Evolutionary conservation across 2,113 vertebrate species (phyloP).

Genomic region (Ciconia stormi): DNA sequence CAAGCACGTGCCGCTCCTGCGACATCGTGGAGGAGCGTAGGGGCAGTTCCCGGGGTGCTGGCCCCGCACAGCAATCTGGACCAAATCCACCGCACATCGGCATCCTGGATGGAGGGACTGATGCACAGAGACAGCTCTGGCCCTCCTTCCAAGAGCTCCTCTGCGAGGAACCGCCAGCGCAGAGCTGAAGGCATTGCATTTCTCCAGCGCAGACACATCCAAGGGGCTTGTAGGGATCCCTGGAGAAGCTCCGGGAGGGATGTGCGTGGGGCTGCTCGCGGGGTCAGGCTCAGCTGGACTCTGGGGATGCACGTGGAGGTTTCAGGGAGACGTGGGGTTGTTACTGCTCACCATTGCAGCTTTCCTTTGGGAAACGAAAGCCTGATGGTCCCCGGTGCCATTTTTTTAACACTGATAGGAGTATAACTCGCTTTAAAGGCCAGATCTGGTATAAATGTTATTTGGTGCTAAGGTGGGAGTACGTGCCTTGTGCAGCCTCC

Average conservation of each 20-base stretch:
- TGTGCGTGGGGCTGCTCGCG: fast-evolving
- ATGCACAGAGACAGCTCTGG: fast-evolving
- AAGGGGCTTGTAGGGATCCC: not conserved
- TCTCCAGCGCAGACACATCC: not conserved
- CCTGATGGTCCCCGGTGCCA: not conserved
- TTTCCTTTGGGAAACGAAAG: not conserved
- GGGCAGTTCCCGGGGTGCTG: not conserved
- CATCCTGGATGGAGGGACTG: not conserved
- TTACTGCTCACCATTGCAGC: not conserved
- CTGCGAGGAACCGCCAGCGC: fast-evolving
- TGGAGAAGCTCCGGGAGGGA: not conserved
- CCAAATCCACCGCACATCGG: fast-evolving
- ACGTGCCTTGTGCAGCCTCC: not conserved
- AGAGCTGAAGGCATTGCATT: not conserved
- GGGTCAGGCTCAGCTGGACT: not conserved
- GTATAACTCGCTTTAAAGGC: fast-evolving
- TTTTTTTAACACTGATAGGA: not conserved
- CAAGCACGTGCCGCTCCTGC: no score
- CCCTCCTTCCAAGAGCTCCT: not conserved
- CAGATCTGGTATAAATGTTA: not conserved
- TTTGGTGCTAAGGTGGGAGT: not conserved
- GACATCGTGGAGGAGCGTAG: fast-evolving
- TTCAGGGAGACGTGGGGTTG: not conserved
- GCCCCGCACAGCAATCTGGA: fast-evolving
- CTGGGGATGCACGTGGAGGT: not conserved